Base-by-base conservation (phyloP, 2,113 vertebrate genomes). In the Alligator mississippiensis region DNA sequence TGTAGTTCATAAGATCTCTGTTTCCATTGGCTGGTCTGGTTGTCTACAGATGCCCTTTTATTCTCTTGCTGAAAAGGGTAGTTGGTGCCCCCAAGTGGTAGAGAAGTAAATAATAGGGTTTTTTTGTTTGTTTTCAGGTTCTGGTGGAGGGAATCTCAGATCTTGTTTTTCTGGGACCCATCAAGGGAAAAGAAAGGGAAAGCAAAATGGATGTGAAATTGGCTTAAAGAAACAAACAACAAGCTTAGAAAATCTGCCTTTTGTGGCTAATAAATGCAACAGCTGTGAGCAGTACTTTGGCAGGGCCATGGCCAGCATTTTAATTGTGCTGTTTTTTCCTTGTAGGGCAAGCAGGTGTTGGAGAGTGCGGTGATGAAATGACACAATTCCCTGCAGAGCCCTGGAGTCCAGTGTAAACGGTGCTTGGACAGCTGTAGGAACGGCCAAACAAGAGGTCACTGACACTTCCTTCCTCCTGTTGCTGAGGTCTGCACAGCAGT, bases 51-150 rank as follows among this genome's bases (percentile, higher is more conserved):
- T 96, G 96, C 95, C 96, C 96, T 96, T 95, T 94, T 66, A 89
- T 96, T 96, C 95, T 92, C 93, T 92, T 80, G 91, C 76, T 94
- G 95, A 82, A 90, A 34, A 97, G 90, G 91, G 94, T 90, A 89
- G 86, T 66, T 95, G 96, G 94, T 96, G 96, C 96, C 96, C 95
- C 96, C 96, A 96, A 96, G 96, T 94, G 96, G 96, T 70, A 94
- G 70, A 47, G 21, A 25, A 30, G 8, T 30, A 60, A 47, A 89
- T 10, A 54, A 74, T 7, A 62, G 16, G 15, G 47, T 47, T 47
- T 9, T 9, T 47, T 7, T 47, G 9, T 47, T 47, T 47, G 38
- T 47, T 47, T 47, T 47, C 9, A 17, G 21, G 21, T 25, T 54
- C 21, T 80, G 17, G 47, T 80, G 34, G 19, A 80, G 57, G 25